phyloP scores from a whole-genome alignment of 2,888 invertebrate species.

The Alviniconcha strummeri region DNA sequence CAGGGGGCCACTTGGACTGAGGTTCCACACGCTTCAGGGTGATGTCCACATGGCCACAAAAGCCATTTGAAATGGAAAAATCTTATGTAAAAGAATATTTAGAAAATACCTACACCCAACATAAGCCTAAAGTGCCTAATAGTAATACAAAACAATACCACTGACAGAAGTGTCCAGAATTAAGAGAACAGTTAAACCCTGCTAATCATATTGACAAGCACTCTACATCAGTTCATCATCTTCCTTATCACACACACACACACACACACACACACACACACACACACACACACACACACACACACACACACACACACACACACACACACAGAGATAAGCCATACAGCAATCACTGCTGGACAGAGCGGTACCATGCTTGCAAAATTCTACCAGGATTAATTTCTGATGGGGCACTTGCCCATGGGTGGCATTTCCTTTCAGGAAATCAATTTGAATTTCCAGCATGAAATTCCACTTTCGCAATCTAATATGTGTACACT shows the following conservation, averaged over 20 bases:
- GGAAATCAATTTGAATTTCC: neutral
- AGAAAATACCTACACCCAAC: too few species aligned
- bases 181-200: neutral
- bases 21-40: too few species aligned
- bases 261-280: neutral
- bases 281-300: neutral
- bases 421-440: too few species aligned
- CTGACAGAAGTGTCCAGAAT: neutral
- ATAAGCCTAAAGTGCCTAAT: neutral
- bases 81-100: too few species aligned
- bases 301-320: neutral
- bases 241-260: neutral
- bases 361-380: neutral
- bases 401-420: neutral
- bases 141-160: neutral
- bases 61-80: too few species aligned
- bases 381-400: neutral
- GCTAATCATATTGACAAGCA: neutral
- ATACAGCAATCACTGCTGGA: neutral
- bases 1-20: too few species aligned
- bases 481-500: conserved; percentile 47
- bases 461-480: neutral
- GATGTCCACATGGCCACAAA: too few species aligned
- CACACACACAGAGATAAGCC: neutral
- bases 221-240: neutral